Conservation (phyloP, 2,113 vertebrate genomes). For the Tapirus terrestris region DNA sequence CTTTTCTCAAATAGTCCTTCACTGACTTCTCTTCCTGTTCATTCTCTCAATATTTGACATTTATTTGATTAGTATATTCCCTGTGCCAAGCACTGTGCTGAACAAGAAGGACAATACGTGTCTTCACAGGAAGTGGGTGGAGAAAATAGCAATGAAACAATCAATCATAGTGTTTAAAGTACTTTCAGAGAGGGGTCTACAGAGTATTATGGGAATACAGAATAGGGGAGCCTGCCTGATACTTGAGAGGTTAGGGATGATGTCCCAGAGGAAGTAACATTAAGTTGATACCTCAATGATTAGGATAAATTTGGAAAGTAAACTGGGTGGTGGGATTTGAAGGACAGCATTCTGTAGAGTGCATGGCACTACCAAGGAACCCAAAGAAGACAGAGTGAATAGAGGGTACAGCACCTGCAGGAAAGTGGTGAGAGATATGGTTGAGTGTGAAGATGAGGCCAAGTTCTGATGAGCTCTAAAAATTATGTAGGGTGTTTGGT, state of each 20-base stretch:
- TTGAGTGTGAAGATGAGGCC: neutral
- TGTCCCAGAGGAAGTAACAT: neutral
- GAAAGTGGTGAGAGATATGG: neutral
- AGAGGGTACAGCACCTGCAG: neutral
- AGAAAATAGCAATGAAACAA: neutral
- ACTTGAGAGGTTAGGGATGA: neutral
- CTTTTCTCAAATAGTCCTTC: neutral
- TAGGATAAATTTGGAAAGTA: neutral
- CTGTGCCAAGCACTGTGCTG: neutral
- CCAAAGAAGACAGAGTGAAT: neutral
- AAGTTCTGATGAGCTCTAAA: neutral
- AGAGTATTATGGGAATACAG: neutral
- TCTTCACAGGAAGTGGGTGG: neutral
- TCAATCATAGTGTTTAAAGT: neutral
- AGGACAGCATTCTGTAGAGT: neutral
- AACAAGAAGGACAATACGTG: neutral
- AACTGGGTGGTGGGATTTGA: neutral
- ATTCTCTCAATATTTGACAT: neutral
- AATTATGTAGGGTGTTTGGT: neutral
- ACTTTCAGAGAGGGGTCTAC: neutral
- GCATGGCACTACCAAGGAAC: neutral
- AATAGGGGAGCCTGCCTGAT: neutral
- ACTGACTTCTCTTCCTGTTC: neutral
- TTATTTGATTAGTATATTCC: neutral
- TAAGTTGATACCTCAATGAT: neutral